Base-by-base conservation (phyloP, 2,797 vertebrate species). In the Enteromius afrohamiltoni region DNA sequence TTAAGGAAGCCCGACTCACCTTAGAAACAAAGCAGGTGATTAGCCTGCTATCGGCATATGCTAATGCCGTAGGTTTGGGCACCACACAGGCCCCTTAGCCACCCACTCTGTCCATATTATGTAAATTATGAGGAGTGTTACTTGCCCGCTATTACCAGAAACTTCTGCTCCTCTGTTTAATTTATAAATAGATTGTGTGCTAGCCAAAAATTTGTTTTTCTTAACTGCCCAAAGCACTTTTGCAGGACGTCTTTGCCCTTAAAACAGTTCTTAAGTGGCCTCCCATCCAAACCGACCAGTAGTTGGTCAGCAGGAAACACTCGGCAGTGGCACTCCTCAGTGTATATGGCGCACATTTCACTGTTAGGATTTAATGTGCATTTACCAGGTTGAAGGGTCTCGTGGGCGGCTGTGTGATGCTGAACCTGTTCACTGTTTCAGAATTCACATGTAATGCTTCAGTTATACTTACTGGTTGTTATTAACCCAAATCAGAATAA, bases 21-120 rank as follows among this genome's bases (percentile, higher is more conserved):
- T 92, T 99, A 49, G 98, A 99, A 92, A 98, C 98, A 2, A 96
- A 94, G 85, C 98, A 99, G 91, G 94, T 96, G 0, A 93, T 98
- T 88, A 95, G 95, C 83, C 92, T 99, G 91, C 89, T 99, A 81
- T 96, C 97, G 0, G 96, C 98, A 0, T 99, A 99, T 0, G 98
- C 98, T 87, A 98, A 97, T 0, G 98, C 98, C 0, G 96, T 97
- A 49, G 98, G 98, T 1, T 49, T 98, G 76, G 98, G 98, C 68
- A 98, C 97, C 85, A 99, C 97, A 0, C 97, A 96, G 83, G 94
- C 93, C 42, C 94, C 96, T 23, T 97, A 94, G 91, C 45, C 31
- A 7, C 51, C n/a, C 26, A 3, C 29, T 29, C 3, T 23, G 5
- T 19, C 11, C 11, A 67, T 23, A 76, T 37, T 31, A 76, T 42